Base-by-base conservation (phyloP, 2,797 vertebrate genomes). In the Typhlichthys eigenmanni region DNA sequence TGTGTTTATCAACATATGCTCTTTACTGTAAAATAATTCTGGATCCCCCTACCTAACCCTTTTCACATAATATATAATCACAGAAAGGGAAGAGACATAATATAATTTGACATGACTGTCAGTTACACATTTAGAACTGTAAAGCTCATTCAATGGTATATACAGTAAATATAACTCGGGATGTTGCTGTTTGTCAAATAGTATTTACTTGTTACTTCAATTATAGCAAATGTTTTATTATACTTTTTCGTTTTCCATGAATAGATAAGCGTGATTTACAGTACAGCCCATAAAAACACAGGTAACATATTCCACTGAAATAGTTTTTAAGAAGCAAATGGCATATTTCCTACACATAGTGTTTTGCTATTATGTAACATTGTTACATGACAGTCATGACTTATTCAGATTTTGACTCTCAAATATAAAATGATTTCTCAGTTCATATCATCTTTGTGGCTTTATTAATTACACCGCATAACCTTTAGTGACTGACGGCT, bases 341-440 rank as follows among this genome's bases (percentile, higher is more conserved):
- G 38, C 24, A 29, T 29, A 29, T 29, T 29, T 29, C 24, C 24
- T 4, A 29, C 4, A 29, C 24, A 29, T 29, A 29, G 24, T 29
- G 24, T 29, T n/a, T 29, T n/a, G 12, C 24, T 55, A 7, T 13
- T 55, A 19, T 17, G 4, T 17, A 53, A 19, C 11, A 53, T 24
- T 49, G 58, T 57, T 43, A 24, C 14, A 11, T 50, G 13, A 46
- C 34, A 19, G 47, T 48, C 38, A 55, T 17, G 43, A 68, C 47
- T 24, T 6, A 12, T 13, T 53, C 1, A 43, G 38, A 8, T 43
- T 43, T 7, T 43, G 43, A 4, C 19, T n/a, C 12, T 58, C 3
- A 58, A 47, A 47, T n/a, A 13, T 46, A 0, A 6, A 14, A 58
- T 46, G 38, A 4, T 5, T 24, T 5, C 51, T 53, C 17, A 53